Evolutionary conservation across 2,797 vertebrate genomes (phyloP).

Genomic region (Squalus acanthias): DNA sequence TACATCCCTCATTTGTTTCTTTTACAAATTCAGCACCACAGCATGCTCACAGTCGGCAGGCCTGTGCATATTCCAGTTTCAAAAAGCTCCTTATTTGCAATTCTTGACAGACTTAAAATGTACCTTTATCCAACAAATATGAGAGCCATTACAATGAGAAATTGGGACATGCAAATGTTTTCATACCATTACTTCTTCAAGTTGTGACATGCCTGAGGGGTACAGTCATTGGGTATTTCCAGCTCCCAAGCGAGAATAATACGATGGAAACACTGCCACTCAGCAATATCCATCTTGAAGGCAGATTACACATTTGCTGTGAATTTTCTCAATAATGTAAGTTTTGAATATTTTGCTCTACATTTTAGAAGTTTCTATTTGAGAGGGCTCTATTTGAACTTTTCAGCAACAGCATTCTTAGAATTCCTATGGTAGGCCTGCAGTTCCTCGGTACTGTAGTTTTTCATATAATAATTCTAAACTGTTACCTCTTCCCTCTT

Average conservation of each 20-base stretch:
- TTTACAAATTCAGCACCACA: constrained; percentile 48
- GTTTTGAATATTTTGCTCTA: not conserved
- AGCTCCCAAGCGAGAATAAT: not conserved
- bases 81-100: not conserved
- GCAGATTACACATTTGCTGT: not conserved
- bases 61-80: not conserved
- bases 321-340: not conserved
- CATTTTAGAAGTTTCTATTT: not conserved
- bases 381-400: not conserved
- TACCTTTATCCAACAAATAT: not conserved
- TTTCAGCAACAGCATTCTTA: not conserved
- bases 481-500: too few species aligned
- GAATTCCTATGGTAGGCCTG: too few species aligned
- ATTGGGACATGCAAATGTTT: not conserved
- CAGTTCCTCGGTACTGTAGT: too few species aligned
- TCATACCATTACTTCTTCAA: not conserved
- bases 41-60: constrained; percentile 41
- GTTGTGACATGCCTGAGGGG: not conserved
- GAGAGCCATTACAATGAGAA: not conserved
- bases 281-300: not conserved
- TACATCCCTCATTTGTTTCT: constrained; percentile 43
- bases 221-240: too few species aligned
- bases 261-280: not conserved
- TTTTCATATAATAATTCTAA: too few species aligned
- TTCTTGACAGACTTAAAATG: not conserved